Evolutionary conservation across 2,113 vertebrate genomes (phyloP).

Genomic region (Corvus cornix): DNA sequence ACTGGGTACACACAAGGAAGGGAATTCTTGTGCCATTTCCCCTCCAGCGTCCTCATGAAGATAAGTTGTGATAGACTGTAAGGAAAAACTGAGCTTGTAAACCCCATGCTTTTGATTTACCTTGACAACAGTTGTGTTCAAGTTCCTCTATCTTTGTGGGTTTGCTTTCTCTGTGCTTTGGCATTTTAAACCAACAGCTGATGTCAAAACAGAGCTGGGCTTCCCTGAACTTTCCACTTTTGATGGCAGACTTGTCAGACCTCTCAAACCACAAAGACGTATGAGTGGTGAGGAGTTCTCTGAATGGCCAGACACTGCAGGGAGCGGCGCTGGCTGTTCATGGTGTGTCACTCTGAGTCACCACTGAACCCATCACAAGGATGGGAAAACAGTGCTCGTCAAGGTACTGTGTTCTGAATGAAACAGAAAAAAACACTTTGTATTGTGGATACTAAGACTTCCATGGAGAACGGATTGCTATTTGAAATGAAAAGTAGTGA

Average conservation of each 20-base stretch:
- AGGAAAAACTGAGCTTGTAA: neutral
- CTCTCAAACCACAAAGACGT: neutral
- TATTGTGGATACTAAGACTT: neutral
- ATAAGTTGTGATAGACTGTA: neutral
- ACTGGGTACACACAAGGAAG: neutral
- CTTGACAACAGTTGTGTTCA: neutral
- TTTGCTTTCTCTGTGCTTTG: constrained; percentile 3
- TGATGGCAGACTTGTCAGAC: neutral
- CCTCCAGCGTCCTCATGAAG: neutral
- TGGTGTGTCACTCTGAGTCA: constrained; percentile 40
- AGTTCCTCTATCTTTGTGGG: neutral
- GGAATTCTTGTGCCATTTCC: neutral
- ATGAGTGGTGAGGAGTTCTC: neutral
- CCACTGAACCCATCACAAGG: neutral
- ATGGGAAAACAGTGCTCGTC: neutral
- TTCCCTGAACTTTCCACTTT: neutral
- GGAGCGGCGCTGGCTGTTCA: neutral
- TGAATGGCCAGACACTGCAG: neutral
- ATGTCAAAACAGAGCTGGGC: neutral
- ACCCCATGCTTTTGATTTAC: neutral
- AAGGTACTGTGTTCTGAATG: neutral
- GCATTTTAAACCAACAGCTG: neutral
- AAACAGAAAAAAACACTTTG: neutral
- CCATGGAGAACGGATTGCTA: neutral
- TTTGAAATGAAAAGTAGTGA: neutral